These are phyloP conservation scores for Sweltsa coloradensis DNA, from an alignment of 1,140 invertebrate species.

Conservation along the genomic window DNA sequence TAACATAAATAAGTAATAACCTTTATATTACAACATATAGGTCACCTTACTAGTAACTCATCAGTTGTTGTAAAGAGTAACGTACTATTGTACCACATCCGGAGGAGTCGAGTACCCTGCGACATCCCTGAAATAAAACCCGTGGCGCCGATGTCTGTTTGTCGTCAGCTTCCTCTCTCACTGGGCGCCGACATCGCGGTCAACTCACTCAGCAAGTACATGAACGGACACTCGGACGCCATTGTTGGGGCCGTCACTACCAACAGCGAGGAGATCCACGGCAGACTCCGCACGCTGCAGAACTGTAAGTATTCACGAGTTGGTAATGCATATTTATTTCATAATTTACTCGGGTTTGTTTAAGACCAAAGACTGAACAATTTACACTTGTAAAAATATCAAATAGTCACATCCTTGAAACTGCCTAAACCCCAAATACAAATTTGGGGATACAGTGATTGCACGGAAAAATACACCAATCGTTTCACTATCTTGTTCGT, in stretches of 20 bases:
- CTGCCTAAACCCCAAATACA: too few species aligned
- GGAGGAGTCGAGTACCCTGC: too few species aligned
- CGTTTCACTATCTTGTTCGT: background rate
- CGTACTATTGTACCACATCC: too few species aligned
- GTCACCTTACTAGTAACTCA: too few species aligned
- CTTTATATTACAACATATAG: too few species aligned
- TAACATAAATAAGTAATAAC: too few species aligned
- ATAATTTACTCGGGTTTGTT: background rate
- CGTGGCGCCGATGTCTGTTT: background rate
- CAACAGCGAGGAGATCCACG: slow-evolving; percentile 35
- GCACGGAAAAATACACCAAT: too few species aligned
- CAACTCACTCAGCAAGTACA: slow-evolving; percentile 59
- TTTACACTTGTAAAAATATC: background rate
- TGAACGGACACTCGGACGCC: slow-evolving; percentile 60
- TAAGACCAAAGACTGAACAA: background rate
- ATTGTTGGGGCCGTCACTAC: slow-evolving; percentile 49
- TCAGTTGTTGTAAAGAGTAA: too few species aligned
- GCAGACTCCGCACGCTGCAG: slow-evolving; percentile 42
- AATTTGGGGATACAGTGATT: too few species aligned
- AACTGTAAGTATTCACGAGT: slow-evolving; percentile 30
- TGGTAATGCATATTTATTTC: background rate
- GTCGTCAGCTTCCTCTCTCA: slow-evolving; percentile 39
- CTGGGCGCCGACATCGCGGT: slow-evolving; percentile 54
- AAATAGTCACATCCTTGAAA: too few species aligned
- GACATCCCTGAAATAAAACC: too few species aligned